A percentile compares a stretch with the other conserved stretches of the same genome.
Conservation (phyloP, 2,113 vertebrate genomes). For the Silurus meridionalis region DNA sequence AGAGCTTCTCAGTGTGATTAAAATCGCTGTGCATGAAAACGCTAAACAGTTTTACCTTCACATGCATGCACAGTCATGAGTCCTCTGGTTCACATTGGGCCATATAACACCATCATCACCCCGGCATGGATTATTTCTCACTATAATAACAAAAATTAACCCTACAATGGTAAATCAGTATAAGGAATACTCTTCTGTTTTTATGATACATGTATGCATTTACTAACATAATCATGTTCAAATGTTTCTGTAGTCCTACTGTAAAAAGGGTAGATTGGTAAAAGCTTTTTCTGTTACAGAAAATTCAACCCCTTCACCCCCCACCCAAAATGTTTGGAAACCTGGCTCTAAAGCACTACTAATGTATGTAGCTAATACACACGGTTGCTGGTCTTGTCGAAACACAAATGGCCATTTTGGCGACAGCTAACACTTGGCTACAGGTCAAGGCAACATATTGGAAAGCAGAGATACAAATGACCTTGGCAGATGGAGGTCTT, state of each 20-base stretch:
- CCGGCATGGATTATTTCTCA: background rate
- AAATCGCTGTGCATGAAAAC: background rate
- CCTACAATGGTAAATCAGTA: background rate
- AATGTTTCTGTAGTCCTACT: background rate
- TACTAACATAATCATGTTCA: background rate
- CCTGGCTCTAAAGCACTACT: conserved; percentile 5
- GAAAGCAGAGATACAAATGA: conserved; percentile 33
- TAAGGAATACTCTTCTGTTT: background rate
- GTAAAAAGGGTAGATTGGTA: background rate
- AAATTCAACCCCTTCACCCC: background rate
- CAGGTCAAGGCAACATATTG: conserved; percentile 36
- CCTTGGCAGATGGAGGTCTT: conserved; percentile 38
- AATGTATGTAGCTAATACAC: conserved; percentile 3
- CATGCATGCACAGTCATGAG: background rate
- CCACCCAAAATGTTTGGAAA: background rate
- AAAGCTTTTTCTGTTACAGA: background rate
- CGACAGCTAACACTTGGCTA: conserved; percentile 25
- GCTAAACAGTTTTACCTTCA: background rate
- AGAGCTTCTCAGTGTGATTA: background rate
- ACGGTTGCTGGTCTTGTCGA: conserved; percentile 24
- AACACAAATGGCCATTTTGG: conserved; percentile 28
- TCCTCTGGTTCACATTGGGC: no score
- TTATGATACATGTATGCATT: background rate
- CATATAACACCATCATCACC: background rate
- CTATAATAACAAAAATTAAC: background rate